These are phyloP conservation scores for Myiopsitta monachus DNA, from an alignment of 2,113 vertebrate species.

Conservation along the genomic window DNA sequence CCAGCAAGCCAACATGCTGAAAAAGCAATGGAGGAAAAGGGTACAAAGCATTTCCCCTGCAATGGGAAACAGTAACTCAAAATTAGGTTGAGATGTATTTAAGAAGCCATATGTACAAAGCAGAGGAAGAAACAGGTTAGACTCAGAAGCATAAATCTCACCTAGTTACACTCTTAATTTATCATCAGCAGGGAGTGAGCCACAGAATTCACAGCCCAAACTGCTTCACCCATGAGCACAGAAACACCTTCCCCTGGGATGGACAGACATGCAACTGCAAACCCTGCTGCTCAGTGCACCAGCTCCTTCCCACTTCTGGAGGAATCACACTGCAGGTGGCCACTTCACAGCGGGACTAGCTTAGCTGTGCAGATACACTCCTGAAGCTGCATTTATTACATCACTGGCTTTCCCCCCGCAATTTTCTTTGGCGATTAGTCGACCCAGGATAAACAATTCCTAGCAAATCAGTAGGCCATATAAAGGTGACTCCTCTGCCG, in stretches of 20 bases:
- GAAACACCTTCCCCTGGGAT: not conserved
- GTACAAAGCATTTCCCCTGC: not conserved
- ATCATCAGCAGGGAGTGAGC: fast-evolving
- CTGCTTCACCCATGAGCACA: fast-evolving
- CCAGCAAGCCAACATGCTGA: not conserved
- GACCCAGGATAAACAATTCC: constrained; percentile 3
- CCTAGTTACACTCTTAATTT: not conserved
- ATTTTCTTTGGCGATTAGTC: constrained; percentile 28
- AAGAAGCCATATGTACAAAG: not conserved
- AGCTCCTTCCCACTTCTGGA: not conserved
- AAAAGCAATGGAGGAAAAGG: not conserved
- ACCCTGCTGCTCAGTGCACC: not conserved
- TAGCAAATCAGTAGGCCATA: constrained; percentile 15
- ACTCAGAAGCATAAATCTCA: not conserved
- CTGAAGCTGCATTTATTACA: not conserved
- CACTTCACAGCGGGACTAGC: not conserved
- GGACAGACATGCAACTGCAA: not conserved
- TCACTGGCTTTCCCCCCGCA: not conserved
- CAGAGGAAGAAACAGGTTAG: not conserved
- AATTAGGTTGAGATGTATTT: not conserved
- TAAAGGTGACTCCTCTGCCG: not conserved
- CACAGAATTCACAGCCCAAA: not conserved
- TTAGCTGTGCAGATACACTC: not conserved
- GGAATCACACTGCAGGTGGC: not conserved
- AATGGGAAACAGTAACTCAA: not conserved